These are phyloP conservation scores for Tauraco erythrolophus DNA, from an alignment of 2,113 vertebrate species.

Conservation along the genomic window DNA sequence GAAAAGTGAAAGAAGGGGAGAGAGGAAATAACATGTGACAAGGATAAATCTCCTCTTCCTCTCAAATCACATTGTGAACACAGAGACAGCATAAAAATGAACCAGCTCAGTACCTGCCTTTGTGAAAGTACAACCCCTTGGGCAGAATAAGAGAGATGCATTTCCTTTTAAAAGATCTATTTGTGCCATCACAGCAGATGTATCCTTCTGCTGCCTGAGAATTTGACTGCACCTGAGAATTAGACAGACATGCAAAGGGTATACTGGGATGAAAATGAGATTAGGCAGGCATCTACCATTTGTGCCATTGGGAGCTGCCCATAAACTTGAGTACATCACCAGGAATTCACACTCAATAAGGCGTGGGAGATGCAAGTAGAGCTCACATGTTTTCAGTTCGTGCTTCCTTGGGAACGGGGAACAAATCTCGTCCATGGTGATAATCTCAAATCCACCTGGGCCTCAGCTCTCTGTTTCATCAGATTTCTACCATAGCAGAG, in stretches of 20 bases:
- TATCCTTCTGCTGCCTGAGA: not conserved
- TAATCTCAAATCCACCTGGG: not conserved
- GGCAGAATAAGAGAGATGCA: not conserved
- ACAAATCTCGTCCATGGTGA: not conserved
- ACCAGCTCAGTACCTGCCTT: not conserved
- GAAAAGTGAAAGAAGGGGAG: not conserved
- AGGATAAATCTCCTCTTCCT: not conserved
- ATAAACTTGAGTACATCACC: not conserved
- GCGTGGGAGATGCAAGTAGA: not conserved
- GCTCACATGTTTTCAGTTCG: rapidly evolving
- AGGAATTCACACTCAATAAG: not conserved
- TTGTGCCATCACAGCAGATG: not conserved
- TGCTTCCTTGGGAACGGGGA: not conserved
- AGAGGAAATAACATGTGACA: not conserved
- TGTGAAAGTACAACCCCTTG: not conserved
- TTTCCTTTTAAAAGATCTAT: not conserved
- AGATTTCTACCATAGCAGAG: not conserved
- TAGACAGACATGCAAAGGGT: not conserved
- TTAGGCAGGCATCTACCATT: not conserved
- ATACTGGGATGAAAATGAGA: not conserved
- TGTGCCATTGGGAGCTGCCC: not conserved
- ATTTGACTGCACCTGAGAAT: not conserved
- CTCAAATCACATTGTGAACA: not conserved
- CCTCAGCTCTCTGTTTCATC: not conserved
- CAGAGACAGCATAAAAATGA: not conserved